Evolutionary conservation across 1,140 invertebrate species (phyloP), one percentile per base, ranked within the genome.

Genomic region (Pissodes strobi): DNA sequence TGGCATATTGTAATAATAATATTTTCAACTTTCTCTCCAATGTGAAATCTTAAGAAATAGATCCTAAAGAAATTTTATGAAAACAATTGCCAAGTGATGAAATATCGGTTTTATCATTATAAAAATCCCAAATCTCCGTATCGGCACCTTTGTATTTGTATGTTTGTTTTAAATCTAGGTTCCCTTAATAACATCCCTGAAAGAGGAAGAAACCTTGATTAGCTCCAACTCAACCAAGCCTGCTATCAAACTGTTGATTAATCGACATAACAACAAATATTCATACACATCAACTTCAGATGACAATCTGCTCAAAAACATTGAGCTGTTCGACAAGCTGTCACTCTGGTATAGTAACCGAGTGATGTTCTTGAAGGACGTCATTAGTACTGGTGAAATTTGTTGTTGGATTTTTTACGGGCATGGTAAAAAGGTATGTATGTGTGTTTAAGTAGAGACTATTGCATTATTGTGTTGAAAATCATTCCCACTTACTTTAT

Each of bases 361-460:
- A 73, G 93, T 99, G 30, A 83, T 99, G 19, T 99, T 99, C 74
- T 94, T 99, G 51, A 99, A 99, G 81, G 96, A 98, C 84, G 95
- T 98, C 0, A 96, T 97, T 72, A 95, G 96, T 17, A 97, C 93
- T 9, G 96, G 93, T 82, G 97, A 99, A 83, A 99, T 99, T 68
- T 99, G 97, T 76, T 98, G 95, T 77, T 99, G 97, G 97, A 93
- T 93, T 38, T 99, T 98, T 80, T 99, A 96, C 82, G 97, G 97
- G 0, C 95, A 98, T 80, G 94, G 94, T 0, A 93, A 89, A 72
- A 94, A 93, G 81, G 75, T 77, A 51, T 0, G 3, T 15, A 34
- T 21, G 0, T 27, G n/a, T n/a, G n/a, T n/a, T n/a, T n/a, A n/a
- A n/a, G n/a, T n/a, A n/a, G n/a, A n/a, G n/a, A n/a, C n/a, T n/a